Conservation (phyloP, 2,113 vertebrate genomes). For the Cheilinus undulatus region DNA sequence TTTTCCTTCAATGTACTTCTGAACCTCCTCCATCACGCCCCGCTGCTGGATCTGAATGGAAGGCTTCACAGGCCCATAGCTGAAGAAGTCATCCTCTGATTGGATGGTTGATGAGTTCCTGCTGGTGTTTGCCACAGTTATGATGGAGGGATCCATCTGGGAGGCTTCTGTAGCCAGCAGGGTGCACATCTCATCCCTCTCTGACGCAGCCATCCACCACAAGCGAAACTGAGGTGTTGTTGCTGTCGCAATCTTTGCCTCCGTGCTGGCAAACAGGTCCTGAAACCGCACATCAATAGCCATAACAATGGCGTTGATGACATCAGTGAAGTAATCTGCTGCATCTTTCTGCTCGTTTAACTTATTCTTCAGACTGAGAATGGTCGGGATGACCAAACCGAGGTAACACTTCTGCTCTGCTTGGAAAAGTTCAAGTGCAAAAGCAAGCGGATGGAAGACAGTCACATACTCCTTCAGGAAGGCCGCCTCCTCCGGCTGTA, state of each 20-base stretch:
- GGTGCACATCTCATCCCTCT: conserved; percentile 77
- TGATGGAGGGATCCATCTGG: conserved; percentile 65
- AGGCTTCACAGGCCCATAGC: conserved; percentile 69
- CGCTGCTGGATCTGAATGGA: conserved; percentile 60
- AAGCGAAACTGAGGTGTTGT: conserved; percentile 81
- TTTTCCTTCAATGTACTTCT: conserved; percentile 76
- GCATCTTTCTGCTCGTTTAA: conserved; percentile 75
- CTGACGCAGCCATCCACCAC: conserved; percentile 79
- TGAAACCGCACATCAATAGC: conserved; percentile 78
- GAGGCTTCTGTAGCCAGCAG: conserved; percentile 73
- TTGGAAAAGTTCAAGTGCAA: conserved; percentile 82
- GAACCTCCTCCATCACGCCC: conserved; percentile 74
- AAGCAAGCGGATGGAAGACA: conserved; percentile 80
- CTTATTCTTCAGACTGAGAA: conserved; percentile 83
- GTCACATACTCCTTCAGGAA: conserved; percentile 80
- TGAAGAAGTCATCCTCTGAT: conserved; percentile 82
- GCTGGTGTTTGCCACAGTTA: conserved; percentile 39
- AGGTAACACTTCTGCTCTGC: conserved; percentile 83
- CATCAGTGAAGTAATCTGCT: conserved; percentile 63
- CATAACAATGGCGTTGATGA: conserved; percentile 64
- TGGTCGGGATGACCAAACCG: conserved; percentile 80
- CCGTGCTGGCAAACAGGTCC: conserved; percentile 76
- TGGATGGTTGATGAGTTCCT: conserved; percentile 61
- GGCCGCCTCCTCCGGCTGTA: conserved; percentile 77
- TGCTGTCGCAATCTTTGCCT: conserved; percentile 76